Evolutionary conservation across 2,888 invertebrate species (phyloP), one percentile per base, ranked within the genome.

Genomic region (Heliconius aoede): DNA sequence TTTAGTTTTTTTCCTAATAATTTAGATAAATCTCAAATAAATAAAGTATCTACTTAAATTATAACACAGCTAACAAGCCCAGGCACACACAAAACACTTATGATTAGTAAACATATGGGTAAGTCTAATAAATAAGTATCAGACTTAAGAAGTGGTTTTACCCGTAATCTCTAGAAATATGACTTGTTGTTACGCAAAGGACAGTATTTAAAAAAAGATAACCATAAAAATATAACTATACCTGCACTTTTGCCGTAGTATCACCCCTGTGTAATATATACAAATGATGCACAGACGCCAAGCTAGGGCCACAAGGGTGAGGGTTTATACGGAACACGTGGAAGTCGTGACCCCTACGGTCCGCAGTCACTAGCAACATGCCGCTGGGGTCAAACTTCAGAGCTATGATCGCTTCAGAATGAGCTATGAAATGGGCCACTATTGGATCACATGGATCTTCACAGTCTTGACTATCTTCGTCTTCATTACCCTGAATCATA

Each of bases 221-320:
- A 21, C 11, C 4, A 55, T 68, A 51, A 40, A n/a, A 30, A 15
- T n/a, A 3, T 55, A n/a, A 58, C 24, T 18, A 36, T 80, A 95
- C 95, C 92, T 97, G 97, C 74, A 99, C 99, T 95, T 97, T 98
- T 72, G 99, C 99, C 65, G 98, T 98, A 0, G 99, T 99, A 85
- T 99, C 99, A 7, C 99, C 99, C 62, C 99, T 95, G 89, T 99
- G 98, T 80, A 99, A 93, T 51, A 98, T 97, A 88, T 99, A 99
- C 61, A 99, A 94, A 91, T 99, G 99, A 88, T 99, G 98, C 40
- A 98, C 97, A 0, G 98, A 97, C 0, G 98, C 98, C 77, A 98
- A 92, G 30, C 97, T 96, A 15, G 98, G 96, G 0, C 98, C 97
- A 72, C 97, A 96, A 0, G 98, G 98, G 94, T 99, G 99, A 0